Evolutionary conservation across 2,113 vertebrate genomes (phyloP).

Genomic region (Noctilio leporinus): DNA sequence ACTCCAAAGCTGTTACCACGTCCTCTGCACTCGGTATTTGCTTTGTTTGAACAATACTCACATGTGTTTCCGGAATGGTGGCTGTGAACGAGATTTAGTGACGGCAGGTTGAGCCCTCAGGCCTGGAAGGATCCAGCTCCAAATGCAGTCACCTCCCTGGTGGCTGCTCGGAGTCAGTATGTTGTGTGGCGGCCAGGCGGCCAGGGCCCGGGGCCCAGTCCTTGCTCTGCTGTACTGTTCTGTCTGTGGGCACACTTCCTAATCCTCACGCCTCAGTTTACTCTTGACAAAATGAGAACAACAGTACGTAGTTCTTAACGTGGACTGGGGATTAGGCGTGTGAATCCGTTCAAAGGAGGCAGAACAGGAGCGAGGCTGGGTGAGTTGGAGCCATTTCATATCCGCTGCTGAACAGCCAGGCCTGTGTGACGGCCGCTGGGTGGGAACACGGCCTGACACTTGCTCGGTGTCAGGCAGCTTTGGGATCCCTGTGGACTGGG

Average conservation of each 20-base stretch:
- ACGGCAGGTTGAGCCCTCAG: not conserved
- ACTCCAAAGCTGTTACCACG: fast-evolving
- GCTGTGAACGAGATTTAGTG: not conserved
- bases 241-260: not conserved
- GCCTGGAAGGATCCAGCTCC: not conserved
- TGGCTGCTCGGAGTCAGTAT: not conserved
- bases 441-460: fast-evolving
- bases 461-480: not conserved
- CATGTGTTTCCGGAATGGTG: too few species aligned
- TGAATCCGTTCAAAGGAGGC: not conserved
- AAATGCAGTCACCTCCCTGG: too few species aligned
- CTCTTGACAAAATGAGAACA: not conserved
- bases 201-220: fast-evolving
- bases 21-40: not conserved
- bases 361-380: fast-evolving
- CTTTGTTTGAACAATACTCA: not conserved
- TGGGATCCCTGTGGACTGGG: too few species aligned
- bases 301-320: too few species aligned
- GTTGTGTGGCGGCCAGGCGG: not conserved
- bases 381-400: not conserved
- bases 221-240: not conserved
- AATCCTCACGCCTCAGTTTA: not conserved
- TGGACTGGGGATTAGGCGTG: not conserved
- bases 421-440: not conserved
- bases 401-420: not conserved